These are phyloP conservation scores for human (Homo sapiens) DNA, from an alignment of 2,113 vertebrate species.

Conservation along the genomic window GRCh38 chr5:21505501-21506000, in stretches of 20 bases:
- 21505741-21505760: background rate
- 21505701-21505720: background rate
- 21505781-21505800: background rate
- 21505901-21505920: background rate
- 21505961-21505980: background rate
- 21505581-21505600: background rate
- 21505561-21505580: conserved; percentile 1
- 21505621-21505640: background rate
- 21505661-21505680: background rate
- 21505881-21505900: background rate
- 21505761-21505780: background rate
- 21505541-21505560: background rate
- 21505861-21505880: fast-evolving
- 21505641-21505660: background rate
- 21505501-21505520: background rate
- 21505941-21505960: background rate
- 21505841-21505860: background rate
- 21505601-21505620: background rate
- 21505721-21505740: background rate
- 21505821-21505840: fast-evolving
- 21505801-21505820: fast-evolving
- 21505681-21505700: background rate
- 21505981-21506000: background rate
- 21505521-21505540: background rate
- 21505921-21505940: background rate